These are phyloP conservation scores for Drosophila pseudoobscura DNA, from an alignment of 1,140 invertebrate genomes.

Conservation along the genomic window DNA sequence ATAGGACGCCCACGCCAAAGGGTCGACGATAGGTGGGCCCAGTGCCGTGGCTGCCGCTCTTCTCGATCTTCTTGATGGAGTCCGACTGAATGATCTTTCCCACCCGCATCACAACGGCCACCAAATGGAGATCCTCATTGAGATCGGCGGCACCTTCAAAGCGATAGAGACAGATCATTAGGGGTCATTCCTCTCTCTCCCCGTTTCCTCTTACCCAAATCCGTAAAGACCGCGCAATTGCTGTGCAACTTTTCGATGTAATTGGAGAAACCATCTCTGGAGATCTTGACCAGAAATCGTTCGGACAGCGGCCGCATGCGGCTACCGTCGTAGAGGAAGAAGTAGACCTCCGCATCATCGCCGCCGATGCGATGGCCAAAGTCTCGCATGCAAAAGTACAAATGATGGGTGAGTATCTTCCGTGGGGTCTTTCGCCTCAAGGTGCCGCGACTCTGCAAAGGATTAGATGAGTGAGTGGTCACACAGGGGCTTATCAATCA, in stretches of 20 bases:
- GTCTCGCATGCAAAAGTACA: constrained; percentile 94
- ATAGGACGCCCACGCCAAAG: constrained; percentile 92
- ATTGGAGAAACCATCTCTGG: constrained; percentile 94
- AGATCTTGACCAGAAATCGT: constrained; percentile 93
- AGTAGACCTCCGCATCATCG: constrained; percentile 94
- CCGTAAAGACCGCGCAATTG: constrained; percentile 95
- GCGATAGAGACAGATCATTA: background rate
- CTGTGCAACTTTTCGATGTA: constrained; percentile 94
- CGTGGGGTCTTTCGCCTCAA: constrained; percentile 87
- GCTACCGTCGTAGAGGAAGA: constrained; percentile 93
- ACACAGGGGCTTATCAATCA: background rate
- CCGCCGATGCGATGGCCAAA: constrained; percentile 93
- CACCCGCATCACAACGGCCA: constrained; percentile 94
- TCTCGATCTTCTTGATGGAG: constrained; percentile 87
- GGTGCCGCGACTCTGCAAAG: constrained; percentile 86
- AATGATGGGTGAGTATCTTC: constrained; percentile 91
- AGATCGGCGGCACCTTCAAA: constrained; percentile 89
- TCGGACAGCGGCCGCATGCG: constrained; percentile 91
- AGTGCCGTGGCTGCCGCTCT: constrained; percentile 61
- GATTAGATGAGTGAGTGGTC: background rate
- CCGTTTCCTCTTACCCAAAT: constrained; percentile 62
- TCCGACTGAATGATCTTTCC: constrained; percentile 94
- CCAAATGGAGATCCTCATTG: constrained; percentile 91
- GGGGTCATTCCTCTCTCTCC: background rate
- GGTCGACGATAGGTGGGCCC: constrained; percentile 87